Evolutionary conservation across 2,888 invertebrate genomes (phyloP), one percentile per base, ranked within the genome.

Genomic region (Mystacides longicornis): DNA sequence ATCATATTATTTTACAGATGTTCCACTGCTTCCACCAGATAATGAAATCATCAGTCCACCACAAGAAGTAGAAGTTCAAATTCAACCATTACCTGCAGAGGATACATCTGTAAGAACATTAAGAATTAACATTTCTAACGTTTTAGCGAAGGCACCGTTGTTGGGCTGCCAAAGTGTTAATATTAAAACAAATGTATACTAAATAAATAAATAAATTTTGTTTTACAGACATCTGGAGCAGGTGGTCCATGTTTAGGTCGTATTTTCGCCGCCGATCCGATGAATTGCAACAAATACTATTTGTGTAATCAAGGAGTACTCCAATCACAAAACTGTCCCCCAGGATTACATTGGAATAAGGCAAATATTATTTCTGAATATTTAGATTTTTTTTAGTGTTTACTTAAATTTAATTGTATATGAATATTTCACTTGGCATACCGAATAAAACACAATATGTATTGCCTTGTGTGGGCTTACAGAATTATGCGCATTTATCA

Each of bases 231-330:
- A 37, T 16, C 4, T 3, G 14, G 14, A 14, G 14, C 4, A 3
- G 45, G 45, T 1, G 71, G 72, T 54, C 64, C 74, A 1, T 85
- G 85, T 62, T 69, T 74, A 16, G 83, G 82, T 45, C 70, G 71
- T 54, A 67, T 78, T 19, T 88, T 86, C 65, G 72, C 75, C 58
- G 68, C 81, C 0, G 85, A 90, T 65, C 74, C 80, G 16, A 67
- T 67, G 0, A 85, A 90, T 63, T 92, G 91, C 66, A 81, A 80
- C 61, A 87, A 87, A 67, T 93, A 91, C 67, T 89, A 86, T 63
- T 72, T 89, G 7, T 93, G 93, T 65, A 83, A 90, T 53, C 85
- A 86, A 64, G 89, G 87, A 19, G 73, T 80, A 51, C 78, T 86
- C 21, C 77, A 82, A 37, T 79, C 85, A 59, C 83, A 88, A 62